These are phyloP conservation scores for Molossus alvarezi DNA, from an alignment of 2,797 vertebrate genomes.

Conservation along the genomic window DNA sequence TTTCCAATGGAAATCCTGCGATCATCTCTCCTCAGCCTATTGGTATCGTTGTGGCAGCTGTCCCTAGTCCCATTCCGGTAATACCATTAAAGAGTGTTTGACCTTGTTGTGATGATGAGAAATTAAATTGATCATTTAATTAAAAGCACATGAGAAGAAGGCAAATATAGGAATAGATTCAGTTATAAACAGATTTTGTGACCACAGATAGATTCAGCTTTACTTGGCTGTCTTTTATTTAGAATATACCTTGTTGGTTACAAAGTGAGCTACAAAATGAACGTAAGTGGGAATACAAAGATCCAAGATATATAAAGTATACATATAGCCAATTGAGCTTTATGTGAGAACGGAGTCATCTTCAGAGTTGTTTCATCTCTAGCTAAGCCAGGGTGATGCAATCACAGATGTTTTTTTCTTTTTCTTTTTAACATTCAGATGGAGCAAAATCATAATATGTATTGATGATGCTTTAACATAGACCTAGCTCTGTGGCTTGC, in stretches of 20 bases:
- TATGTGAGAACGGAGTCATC: not conserved
- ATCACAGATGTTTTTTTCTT: not conserved
- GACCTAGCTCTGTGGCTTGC: not conserved
- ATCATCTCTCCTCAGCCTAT: conserved; percentile 96
- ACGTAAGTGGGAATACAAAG: conserved; percentile 33
- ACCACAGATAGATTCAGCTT: conserved; percentile 30
- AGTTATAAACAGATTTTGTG: conserved; percentile 48
- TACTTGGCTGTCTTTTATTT: conserved; percentile 6
- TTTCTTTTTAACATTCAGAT: conserved; percentile 66
- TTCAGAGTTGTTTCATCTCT: conserved; percentile 39
- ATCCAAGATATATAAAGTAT: not conserved
- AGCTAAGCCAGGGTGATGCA: conserved; percentile 11
- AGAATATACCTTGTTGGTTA: conserved; percentile 17
- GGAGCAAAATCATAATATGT: not conserved
- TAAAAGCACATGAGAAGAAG: conserved; percentile 49
- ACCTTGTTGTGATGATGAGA: conserved; percentile 34
- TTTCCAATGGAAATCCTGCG: conserved; percentile 94
- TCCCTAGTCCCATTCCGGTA: conserved; percentile 98
- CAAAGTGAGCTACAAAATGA: conserved; percentile 29
- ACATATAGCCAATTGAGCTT: conserved; percentile 23
- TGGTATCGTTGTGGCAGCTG: conserved; percentile 97
- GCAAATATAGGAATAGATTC: not conserved
- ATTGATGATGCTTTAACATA: not conserved
- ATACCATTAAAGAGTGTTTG: conserved; percentile 70
- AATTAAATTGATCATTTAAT: conserved; percentile 47